A percentile compares a stretch with the other conserved stretches of the same genome.
Conservation (phyloP, 2,888 invertebrate genomes). For the Pomacea canaliculata region DNA sequence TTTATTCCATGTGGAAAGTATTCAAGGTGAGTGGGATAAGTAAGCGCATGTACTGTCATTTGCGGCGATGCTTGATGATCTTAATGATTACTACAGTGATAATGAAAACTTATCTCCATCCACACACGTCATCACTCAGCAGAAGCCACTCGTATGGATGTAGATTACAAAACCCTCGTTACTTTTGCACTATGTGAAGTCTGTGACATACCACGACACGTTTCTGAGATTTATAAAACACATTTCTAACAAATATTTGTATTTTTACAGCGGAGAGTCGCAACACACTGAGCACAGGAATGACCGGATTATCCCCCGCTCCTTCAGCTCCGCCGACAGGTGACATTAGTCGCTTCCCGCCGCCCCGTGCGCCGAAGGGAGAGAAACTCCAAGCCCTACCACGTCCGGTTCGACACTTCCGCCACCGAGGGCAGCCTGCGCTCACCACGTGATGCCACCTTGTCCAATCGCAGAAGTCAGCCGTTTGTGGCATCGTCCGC, state of each 20-base stretch:
- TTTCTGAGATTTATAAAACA: too few relatives aligned
- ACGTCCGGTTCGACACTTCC: constrained; percentile 16
- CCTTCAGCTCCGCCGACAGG: background rate
- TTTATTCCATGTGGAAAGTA: too few relatives aligned
- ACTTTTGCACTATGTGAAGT: too few relatives aligned
- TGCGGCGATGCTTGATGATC: too few relatives aligned
- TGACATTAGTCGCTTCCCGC: constrained; percentile 1
- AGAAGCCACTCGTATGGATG: too few relatives aligned
- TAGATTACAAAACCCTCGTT: too few relatives aligned
- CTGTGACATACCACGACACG: too few relatives aligned
- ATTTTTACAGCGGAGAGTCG: background rate
- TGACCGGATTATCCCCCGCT: background rate
- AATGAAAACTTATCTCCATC: too few relatives aligned
- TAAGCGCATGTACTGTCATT: too few relatives aligned
- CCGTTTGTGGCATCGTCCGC: background rate
- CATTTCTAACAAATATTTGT: background rate
- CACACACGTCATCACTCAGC: too few relatives aligned
- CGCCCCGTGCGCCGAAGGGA: constrained; percentile 4
- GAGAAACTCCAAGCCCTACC: constrained; percentile 12
- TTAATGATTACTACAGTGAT: too few relatives aligned
- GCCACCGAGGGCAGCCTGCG: background rate
- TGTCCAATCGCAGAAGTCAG: background rate
- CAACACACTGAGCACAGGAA: constrained; percentile 1
- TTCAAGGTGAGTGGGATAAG: too few relatives aligned
- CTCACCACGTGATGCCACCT: background rate